Base-by-base conservation (phyloP, 1,140 invertebrate genomes). In the Diplogasteroides magnus region DNA sequence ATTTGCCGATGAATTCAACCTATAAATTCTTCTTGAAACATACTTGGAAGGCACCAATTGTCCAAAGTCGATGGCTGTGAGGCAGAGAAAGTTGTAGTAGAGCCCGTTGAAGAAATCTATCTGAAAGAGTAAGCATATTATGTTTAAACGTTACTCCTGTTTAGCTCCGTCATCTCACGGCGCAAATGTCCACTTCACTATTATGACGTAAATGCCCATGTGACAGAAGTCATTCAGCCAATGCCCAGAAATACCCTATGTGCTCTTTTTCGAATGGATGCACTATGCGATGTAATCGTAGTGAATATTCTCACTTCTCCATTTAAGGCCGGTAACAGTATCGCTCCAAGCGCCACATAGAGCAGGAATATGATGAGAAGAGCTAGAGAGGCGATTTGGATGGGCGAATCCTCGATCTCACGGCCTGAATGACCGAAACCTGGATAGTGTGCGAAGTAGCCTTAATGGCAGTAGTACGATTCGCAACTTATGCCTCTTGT, bases 71-170 rank as follows among this genome's bases (percentile, higher is more conserved):
- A 75, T 75, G 0, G 74, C 74, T 14, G 74, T 75, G 6, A 75
- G 63, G 57, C 74, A 75, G 2, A 75, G 56, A 64, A 75, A 75
- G 60, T 75, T 75, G 68, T 76, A 75, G 57, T 75, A 75, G 55
- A 75, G 72, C 25, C 74, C 74, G 27, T 75, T 75, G 32, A 75
- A 70, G 60, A 75, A 75, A 32, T 75, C 74, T 28, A 74, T 68
- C 71, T 72, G 31, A 69, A 69, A 63, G 13, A 31, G 11, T 13
- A 61, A 15, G 15, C 32, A 13, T 14, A n/a, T 64, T 14, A n/a
- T 0, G 28, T 64, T 64, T 31, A 19, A 61, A 25, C 14, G 15
- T 25, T 15, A n/a, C 14, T n/a, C 25, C n/a, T 61, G n/a, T 28
- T 61, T n/a, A 15, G 13, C 14, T 61, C n/a, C 14, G 26, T 13